Evolutionary conservation across 2,113 vertebrate genomes (phyloP).

Genomic region (Scolopax mira): DNA sequence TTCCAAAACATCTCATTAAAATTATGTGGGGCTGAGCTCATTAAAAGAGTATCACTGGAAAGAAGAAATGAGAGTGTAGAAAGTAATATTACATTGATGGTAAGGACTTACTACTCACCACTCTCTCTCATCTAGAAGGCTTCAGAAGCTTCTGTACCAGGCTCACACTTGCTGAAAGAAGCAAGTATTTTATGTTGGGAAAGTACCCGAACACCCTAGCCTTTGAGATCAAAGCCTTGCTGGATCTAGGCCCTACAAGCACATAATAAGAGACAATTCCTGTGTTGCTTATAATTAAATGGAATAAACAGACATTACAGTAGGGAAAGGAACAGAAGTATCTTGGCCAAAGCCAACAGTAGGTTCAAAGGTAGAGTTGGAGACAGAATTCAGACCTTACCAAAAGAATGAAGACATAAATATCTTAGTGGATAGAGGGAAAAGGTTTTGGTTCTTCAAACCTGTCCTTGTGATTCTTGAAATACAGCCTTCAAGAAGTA

Average conservation of each 20-base stretch:
- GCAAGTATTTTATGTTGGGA: background rate
- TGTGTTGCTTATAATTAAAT: background rate
- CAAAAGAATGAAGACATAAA: background rate
- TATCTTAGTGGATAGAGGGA: background rate
- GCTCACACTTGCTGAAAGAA: background rate
- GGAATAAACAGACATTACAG: background rate
- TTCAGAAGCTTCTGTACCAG: background rate
- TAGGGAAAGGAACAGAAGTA: background rate
- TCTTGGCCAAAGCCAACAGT: background rate
- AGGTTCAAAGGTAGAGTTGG: background rate
- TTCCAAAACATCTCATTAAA: background rate
- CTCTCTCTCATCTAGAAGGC: background rate
- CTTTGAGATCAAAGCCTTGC: constrained; percentile 15
- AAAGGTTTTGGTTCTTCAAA: background rate
- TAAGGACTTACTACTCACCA: background rate
- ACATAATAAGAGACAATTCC: background rate
- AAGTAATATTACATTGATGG: background rate
- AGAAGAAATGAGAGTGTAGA: background rate
- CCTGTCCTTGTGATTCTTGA: background rate
- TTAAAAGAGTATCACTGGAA: background rate
- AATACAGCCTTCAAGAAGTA: background rate
- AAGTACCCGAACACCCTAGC: background rate
- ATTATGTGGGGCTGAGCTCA: background rate
- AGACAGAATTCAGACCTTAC: background rate
- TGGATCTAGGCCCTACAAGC: background rate